Percentiles rank a stretch among this genome's conserved stretches.
phyloP scores from a whole-genome alignment of 2,888 invertebrate species.

The Odontocerum albicorne region DNA sequence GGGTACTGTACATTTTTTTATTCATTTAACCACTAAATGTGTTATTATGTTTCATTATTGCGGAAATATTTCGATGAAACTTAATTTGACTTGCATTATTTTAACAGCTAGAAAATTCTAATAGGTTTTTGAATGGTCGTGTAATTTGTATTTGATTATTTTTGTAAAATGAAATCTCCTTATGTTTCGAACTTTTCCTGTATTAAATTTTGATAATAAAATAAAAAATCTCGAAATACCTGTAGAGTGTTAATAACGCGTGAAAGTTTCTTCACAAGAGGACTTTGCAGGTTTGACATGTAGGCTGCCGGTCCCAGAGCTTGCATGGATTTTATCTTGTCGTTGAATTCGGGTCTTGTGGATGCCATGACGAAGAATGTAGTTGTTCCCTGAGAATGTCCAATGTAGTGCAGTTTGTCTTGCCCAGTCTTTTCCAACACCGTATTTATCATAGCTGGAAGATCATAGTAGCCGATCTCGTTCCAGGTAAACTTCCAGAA shows the following conservation, averaged over 20 bases:
- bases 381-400: constrained; percentile 75
- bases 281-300: constrained; percentile 51
- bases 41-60: no score
- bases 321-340: constrained; percentile 57
- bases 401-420: constrained; percentile 70
- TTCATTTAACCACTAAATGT: no score
- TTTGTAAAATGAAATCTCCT: background rate
- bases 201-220: no score
- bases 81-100: no score
- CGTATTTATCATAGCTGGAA: constrained; percentile 81
- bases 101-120: background rate
- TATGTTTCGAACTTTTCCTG: no score
- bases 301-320: constrained; percentile 63
- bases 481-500: constrained; percentile 81
- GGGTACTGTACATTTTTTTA: no score
- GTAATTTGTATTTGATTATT: no score
- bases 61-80: no score
- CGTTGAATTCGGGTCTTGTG: constrained; percentile 56
- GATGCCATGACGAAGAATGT: constrained; percentile 60
- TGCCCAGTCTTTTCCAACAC: constrained; percentile 60
- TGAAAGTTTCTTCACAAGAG: constrained; percentile 52
- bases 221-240: constrained; percentile 44
- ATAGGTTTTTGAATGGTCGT: background rate
- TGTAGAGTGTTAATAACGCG: constrained; percentile 52
- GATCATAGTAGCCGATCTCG: constrained; percentile 75